Evolutionary conservation across 2,888 invertebrate genomes (phyloP).

Genomic region (Ennomos fuscantarius): DNA sequence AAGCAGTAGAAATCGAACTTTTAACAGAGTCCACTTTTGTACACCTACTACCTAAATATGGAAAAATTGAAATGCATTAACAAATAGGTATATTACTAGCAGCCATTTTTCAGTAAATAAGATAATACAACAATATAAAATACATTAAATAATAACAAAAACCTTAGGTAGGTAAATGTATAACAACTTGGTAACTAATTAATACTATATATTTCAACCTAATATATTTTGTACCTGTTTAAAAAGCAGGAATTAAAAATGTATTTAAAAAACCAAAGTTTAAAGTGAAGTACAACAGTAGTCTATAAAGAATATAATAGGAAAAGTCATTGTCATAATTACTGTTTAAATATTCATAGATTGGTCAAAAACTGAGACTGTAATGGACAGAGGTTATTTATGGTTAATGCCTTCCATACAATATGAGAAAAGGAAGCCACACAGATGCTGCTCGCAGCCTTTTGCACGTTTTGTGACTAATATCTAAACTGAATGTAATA

Average conservation of each 20-base stretch:
- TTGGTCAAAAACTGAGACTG: constrained; percentile 1
- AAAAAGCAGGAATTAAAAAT: constrained; percentile 39
- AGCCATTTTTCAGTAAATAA: constrained; percentile 35
- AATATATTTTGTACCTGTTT: constrained; percentile 51
- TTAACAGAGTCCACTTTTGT: no score
- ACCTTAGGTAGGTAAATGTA: constrained; percentile 35
- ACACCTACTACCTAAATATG: no score
- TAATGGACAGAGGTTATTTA: not conserved
- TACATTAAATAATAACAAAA: constrained; percentile 34
- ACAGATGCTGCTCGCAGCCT: constrained; percentile 5
- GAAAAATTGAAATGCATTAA: constrained; percentile 16
- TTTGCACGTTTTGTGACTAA: no score
- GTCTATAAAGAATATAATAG: constrained; percentile 22
- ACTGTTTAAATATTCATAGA: constrained; percentile 11
- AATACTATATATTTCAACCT: constrained; percentile 53
- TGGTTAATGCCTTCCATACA: not conserved
- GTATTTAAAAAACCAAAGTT: constrained; percentile 16
- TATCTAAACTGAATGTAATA: no score
- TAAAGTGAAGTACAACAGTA: constrained; percentile 17
- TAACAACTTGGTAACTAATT: constrained; percentile 61
- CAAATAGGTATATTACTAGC: constrained; percentile 26
- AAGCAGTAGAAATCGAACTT: no score
- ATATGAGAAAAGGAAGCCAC: constrained; percentile 6
- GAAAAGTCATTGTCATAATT: constrained; percentile 26
- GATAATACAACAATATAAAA: constrained; percentile 35